Conservation (phyloP, 2,888 invertebrate species). For the Leptinotarsa tumamoca region DNA sequence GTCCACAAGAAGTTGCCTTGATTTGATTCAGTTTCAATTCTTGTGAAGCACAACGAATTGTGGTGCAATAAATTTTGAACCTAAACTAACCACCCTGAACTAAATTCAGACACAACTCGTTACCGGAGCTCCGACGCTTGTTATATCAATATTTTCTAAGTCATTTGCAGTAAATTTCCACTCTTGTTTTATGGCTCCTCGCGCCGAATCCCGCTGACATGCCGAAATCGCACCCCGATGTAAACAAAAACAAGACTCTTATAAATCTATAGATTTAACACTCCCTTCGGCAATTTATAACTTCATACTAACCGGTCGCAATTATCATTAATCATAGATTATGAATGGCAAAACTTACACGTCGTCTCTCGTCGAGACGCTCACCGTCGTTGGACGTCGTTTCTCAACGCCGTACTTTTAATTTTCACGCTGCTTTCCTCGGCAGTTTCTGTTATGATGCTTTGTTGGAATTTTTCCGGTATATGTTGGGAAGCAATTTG, state of each 20-base stretch:
- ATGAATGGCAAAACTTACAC: slow-evolving; percentile 66
- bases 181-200: slow-evolving; percentile 22
- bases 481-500: slow-evolving; percentile 34
- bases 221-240: slow-evolving; percentile 54
- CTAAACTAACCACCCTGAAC: too few relatives aligned
- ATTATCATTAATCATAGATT: slow-evolving; percentile 66
- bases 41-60: too few relatives aligned
- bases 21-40: too few relatives aligned
- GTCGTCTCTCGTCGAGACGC: slow-evolving; percentile 56
- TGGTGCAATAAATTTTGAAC: too few relatives aligned
- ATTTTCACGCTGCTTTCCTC: slow-evolving; percentile 52
- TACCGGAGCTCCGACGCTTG: slow-evolving; percentile 21
- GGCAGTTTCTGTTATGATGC: slow-evolving; percentile 23
- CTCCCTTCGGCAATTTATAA: slow-evolving; percentile 60
- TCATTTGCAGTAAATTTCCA: slow-evolving; percentile 32
- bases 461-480: slow-evolving; percentile 13
- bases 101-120: slow-evolving; percentile 2
- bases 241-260: slow-evolving; percentile 61
- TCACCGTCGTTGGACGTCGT: slow-evolving; percentile 52
- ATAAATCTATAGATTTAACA: slow-evolving; percentile 58
- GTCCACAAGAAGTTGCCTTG: too few relatives aligned
- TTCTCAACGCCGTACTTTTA: slow-evolving; percentile 55
- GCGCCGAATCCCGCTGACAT: slow-evolving; percentile 51
- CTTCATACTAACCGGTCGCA: slow-evolving; percentile 62
- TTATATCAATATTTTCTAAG: slow-evolving; percentile 37